Conservation (phyloP, 2,888 invertebrate genomes). For the Dioctria rufipes region DNA sequence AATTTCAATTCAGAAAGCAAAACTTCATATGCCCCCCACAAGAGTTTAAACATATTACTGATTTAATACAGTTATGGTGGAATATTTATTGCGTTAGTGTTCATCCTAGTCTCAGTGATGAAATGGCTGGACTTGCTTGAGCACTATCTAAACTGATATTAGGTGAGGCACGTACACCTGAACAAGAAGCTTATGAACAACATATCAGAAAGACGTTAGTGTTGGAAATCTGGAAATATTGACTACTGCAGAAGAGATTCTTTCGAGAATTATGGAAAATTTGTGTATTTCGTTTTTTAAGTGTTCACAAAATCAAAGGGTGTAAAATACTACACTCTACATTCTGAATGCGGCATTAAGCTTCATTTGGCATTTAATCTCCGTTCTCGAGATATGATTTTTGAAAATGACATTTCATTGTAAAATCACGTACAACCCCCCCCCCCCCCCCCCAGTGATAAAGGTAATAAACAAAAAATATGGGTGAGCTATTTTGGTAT, state of each 20-base stretch:
- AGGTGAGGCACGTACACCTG: constrained; percentile 77
- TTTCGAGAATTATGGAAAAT: constrained; percentile 95
- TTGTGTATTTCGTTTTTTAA: constrained; percentile 27
- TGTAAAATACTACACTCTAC: not conserved
- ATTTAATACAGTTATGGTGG: constrained; percentile 94
- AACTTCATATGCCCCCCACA: constrained; percentile 77
- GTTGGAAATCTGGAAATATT: constrained; percentile 95
- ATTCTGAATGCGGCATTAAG: too few species aligned
- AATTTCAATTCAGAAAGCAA: constrained; percentile 85
- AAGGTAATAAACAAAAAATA: too few species aligned
- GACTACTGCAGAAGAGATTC: constrained; percentile 95
- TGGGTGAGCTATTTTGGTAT: too few species aligned
- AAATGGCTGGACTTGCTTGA: constrained; percentile 91
- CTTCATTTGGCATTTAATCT: too few species aligned
- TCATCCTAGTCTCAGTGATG: constrained; percentile 81
- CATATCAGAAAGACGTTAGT: constrained; percentile 85
- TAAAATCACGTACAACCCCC: too few species aligned
- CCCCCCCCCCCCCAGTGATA: too few species aligned
- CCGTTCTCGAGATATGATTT: too few species aligned
- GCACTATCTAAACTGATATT: constrained; percentile 85
- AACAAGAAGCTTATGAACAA: constrained; percentile 82
- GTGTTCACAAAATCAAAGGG: constrained; percentile 43
- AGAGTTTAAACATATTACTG: constrained; percentile 79
- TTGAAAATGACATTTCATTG: too few species aligned
- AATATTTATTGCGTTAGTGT: constrained; percentile 89